These are phyloP conservation scores for Magallana gigas DNA, from an alignment of 1,140 invertebrate species.

Conservation along the genomic window DNA sequence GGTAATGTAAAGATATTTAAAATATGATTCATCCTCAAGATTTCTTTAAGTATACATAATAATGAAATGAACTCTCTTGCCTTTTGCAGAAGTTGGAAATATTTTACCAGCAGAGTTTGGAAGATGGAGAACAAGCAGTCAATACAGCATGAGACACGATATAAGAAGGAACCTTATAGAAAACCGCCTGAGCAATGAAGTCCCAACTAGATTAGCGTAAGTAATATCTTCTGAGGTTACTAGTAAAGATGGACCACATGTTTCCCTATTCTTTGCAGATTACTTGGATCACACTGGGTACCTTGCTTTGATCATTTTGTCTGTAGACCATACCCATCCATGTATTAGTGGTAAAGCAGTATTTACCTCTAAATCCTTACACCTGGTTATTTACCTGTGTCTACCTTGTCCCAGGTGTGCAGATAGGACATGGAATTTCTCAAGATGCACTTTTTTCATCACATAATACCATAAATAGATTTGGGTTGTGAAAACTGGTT, in stretches of 20 bases:
- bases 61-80: not conserved
- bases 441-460: not conserved
- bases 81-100: constrained; percentile 63
- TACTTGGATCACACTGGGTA: not conserved
- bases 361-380: not conserved
- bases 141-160: constrained; percentile 60
- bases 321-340: not conserved
- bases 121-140: constrained; percentile 56
- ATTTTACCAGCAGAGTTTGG: constrained; percentile 64
- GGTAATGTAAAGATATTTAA: too few relatives aligned
- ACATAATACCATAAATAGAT: not conserved
- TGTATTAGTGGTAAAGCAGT: not conserved
- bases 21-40: too few relatives aligned
- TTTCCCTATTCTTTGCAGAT: not conserved
- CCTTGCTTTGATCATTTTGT: constrained; percentile 7
- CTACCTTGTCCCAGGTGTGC: constrained; percentile 25
- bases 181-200: constrained; percentile 54
- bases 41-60: not conserved
- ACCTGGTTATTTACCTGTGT: constrained; percentile 10
- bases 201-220: constrained; percentile 61
- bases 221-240: constrained; percentile 19
- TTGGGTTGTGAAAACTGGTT: constrained; percentile 18
- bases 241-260: too few relatives aligned
- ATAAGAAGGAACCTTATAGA: constrained; percentile 65
- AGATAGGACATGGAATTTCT: not conserved